These are phyloP conservation scores for Vanessa tameamea DNA, from an alignment of 1,140 invertebrate genomes.

Conservation along the genomic window DNA sequence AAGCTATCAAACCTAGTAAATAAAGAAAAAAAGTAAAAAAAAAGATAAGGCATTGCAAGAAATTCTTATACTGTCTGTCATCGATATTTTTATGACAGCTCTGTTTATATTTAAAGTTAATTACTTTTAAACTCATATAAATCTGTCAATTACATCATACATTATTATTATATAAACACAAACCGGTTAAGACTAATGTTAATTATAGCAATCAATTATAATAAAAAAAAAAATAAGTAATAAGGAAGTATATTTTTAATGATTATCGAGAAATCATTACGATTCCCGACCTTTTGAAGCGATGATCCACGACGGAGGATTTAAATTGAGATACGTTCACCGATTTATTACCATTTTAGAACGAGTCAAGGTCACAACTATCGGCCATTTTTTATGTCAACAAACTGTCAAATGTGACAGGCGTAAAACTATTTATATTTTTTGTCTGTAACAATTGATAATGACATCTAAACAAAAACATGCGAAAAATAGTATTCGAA, in stretches of 20 bases:
- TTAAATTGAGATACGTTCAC: not conserved
- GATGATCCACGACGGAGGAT: slow-evolving; percentile 1
- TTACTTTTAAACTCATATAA: not conserved
- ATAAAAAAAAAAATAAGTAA: not conserved
- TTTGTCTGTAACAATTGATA: slow-evolving; percentile 3
- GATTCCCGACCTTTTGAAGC: not conserved
- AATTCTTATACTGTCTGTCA: no score
- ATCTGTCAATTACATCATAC: not conserved
- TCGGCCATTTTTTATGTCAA: not conserved
- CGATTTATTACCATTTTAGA: not conserved
- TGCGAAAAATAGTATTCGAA: no score
- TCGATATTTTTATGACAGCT: no score
- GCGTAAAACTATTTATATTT: slow-evolving; percentile 2
- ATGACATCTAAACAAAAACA: not conserved
- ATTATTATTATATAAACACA: not conserved
- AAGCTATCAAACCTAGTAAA: no score
- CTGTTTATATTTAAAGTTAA: not conserved
- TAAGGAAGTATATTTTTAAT: not conserved
- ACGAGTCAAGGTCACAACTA: not conserved
- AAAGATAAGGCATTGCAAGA: no score
- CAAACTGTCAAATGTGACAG: not conserved
- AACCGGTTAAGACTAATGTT: not conserved
- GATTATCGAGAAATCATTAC: no score
- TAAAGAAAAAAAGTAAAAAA: no score
- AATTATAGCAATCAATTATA: not conserved